Evolutionary conservation across 2,113 vertebrate genomes (phyloP).

Genomic region (Toxotes jaculatrix): DNA sequence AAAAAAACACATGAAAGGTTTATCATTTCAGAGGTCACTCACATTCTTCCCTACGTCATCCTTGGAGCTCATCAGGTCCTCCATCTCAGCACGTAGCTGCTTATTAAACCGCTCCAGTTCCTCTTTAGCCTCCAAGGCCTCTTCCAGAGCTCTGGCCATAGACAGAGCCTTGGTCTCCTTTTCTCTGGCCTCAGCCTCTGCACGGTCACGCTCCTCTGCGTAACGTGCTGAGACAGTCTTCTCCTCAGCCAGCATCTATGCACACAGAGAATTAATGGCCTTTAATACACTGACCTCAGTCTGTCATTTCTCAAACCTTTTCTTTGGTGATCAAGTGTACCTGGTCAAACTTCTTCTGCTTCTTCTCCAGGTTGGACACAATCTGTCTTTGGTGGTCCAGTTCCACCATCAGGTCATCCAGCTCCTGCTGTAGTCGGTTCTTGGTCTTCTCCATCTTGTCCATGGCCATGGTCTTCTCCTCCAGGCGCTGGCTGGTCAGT

Average conservation of each 20-base stretch:
- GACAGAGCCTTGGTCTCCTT: slow-evolving; percentile 97
- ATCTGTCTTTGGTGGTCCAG: slow-evolving; percentile 97
- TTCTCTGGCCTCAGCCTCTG: slow-evolving; percentile 95
- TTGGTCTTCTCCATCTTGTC: slow-evolving; percentile 99
- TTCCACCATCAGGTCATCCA: slow-evolving; percentile 95
- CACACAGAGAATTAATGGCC: neutral
- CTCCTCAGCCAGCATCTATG: slow-evolving; percentile 94
- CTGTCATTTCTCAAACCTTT: too few relatives aligned
- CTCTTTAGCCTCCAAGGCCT: slow-evolving; percentile 94
- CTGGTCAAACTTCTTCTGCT: slow-evolving; percentile 89
- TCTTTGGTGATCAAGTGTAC: slow-evolving; percentile 68
- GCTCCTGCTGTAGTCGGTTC: slow-evolving; percentile 96
- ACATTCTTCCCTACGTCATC: slow-evolving; percentile 81
- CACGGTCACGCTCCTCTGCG: slow-evolving; percentile 94
- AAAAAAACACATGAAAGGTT: neutral
- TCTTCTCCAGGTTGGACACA: slow-evolving; percentile 89
- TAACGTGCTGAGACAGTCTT: slow-evolving; percentile 94
- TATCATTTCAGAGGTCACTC: slow-evolving; percentile 64
- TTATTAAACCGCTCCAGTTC: slow-evolving; percentile 96
- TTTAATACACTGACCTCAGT: neutral
- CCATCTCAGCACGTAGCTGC: slow-evolving; percentile 96
- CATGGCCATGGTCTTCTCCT: slow-evolving; percentile 93
- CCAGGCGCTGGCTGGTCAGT: slow-evolving; percentile 89
- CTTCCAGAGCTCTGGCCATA: slow-evolving; percentile 92
- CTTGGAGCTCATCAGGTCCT: slow-evolving; percentile 96